Conservation (phyloP, 2,888 invertebrate genomes). For the Drosophila longiperda region DNA sequence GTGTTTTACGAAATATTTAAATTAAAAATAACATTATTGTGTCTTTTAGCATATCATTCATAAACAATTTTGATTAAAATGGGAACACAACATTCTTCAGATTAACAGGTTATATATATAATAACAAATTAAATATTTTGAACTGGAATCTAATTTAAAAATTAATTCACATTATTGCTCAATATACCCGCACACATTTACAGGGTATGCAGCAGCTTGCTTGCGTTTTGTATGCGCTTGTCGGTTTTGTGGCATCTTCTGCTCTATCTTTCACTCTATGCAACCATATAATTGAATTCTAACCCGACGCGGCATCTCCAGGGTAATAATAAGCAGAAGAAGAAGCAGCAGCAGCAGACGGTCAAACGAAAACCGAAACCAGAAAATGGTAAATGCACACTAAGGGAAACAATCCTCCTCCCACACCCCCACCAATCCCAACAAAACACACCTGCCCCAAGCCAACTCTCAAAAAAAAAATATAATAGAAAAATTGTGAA, state of each 20-base stretch:
- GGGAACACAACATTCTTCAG: background rate
- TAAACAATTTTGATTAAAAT: background rate
- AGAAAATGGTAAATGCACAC: constrained; percentile 35
- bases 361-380: constrained; percentile 39
- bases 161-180: background rate
- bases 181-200: background rate
- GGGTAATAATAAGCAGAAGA: constrained; percentile 62
- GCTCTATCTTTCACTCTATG: constrained; percentile 59
- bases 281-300: constrained; percentile 77
- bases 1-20: background rate
- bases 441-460: background rate
- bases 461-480: constrained; percentile 29
- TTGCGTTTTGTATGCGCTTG: constrained; percentile 47
- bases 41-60: no score
- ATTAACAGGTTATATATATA: background rate
- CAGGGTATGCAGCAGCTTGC: constrained; percentile 42
- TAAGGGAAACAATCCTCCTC: constrained; percentile 2
- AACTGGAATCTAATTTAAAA: no score
- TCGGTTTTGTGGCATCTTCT: constrained; percentile 34
- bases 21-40: background rate
- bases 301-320: constrained; percentile 73
- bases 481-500: constrained; percentile 58
- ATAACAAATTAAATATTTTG: no score
- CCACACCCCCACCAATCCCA: constrained; percentile 1
- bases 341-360: constrained; percentile 13